phyloP scores from a whole-genome alignment of 2,113 vertebrate genomes.

The Ptyas mucosa region DNA sequence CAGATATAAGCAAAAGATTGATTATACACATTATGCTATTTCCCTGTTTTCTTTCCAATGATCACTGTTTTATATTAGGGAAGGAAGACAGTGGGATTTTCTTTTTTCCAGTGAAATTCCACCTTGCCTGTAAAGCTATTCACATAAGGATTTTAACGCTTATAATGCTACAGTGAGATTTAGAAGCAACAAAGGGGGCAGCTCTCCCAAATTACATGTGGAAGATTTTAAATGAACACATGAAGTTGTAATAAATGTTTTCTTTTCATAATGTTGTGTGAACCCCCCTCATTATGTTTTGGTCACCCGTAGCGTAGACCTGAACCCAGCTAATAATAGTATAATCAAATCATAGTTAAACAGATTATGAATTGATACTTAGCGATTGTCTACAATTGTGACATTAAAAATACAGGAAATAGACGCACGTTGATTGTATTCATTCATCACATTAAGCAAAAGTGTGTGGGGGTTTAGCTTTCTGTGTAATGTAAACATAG shows the following conservation, averaged over 20 bases:
- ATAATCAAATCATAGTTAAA: background rate
- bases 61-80: background rate
- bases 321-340: background rate
- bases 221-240: background rate
- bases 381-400: background rate
- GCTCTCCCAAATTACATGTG: background rate
- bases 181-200: background rate
- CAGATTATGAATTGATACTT: background rate
- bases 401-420: background rate
- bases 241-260: background rate
- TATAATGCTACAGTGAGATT: background rate
- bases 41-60: conserved; percentile 45
- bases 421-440: background rate
- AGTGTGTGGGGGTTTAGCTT: background rate
- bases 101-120: background rate
- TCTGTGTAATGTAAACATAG: background rate
- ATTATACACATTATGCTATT: conserved; percentile 53
- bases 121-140: background rate
- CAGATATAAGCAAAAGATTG: conserved; percentile 51
- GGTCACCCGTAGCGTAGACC: background rate
- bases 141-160: background rate
- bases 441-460: background rate
- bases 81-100: background rate
- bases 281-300: background rate
- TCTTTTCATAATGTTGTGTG: background rate